Conservation (phyloP, 2,888 invertebrate genomes). For the Ectemnius lituratus region DNA sequence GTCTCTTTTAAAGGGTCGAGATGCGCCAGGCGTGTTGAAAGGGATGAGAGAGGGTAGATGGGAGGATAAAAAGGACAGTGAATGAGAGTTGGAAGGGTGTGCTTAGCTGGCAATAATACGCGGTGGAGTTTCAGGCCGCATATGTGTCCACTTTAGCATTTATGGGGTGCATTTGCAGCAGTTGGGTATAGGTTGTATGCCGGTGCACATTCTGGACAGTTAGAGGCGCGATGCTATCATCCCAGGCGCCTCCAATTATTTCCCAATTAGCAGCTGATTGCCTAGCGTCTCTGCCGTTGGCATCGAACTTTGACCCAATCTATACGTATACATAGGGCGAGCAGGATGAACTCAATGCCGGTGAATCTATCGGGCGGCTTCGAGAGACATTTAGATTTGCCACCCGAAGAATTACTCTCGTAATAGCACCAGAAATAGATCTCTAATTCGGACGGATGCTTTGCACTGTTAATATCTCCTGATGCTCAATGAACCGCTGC, state of each 20-base stretch:
- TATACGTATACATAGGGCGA: slow-evolving; percentile 3
- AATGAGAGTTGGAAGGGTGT: background rate
- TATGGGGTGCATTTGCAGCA: slow-evolving; percentile 40
- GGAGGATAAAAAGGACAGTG: background rate
- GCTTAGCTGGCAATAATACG: slow-evolving; percentile 12
- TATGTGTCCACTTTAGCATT: slow-evolving; percentile 56
- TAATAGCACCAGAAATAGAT: slow-evolving; percentile 11
- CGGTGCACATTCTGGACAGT: slow-evolving; percentile 49
- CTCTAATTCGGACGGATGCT: slow-evolving; percentile 20
- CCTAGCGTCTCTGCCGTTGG: slow-evolving; percentile 57
- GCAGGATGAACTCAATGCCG: too few relatives aligned
- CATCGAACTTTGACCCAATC: slow-evolving; percentile 52
- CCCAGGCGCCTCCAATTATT: slow-evolving; percentile 72
- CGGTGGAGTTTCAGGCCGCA: slow-evolving; percentile 27
- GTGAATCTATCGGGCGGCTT: too few relatives aligned
- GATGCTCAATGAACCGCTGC: slow-evolving; percentile 53
- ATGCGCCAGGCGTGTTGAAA: background rate
- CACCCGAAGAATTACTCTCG: background rate
- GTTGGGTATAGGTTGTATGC: slow-evolving; percentile 45
- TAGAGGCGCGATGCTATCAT: slow-evolving; percentile 60
- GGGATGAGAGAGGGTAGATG: background rate
- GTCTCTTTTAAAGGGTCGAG: background rate
- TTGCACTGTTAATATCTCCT: slow-evolving; percentile 59
- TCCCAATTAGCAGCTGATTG: slow-evolving; percentile 75
- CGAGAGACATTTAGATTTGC: background rate